phyloP scores from a whole-genome alignment of 2,797 vertebrate species.

The Cynodonichthys magdalenae region DNA sequence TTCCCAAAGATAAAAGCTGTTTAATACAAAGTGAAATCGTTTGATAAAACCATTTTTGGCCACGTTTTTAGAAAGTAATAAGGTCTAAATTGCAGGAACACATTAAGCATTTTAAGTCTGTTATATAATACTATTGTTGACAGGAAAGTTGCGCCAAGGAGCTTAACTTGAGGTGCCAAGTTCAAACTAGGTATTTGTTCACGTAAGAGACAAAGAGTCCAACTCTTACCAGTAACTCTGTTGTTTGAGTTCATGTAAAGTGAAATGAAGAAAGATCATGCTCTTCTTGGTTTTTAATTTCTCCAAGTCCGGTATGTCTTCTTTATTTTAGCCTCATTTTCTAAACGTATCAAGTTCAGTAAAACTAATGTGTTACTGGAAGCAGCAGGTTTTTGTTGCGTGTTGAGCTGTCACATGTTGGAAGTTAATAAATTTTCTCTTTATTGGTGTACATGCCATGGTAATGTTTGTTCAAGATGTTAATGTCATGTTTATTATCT shows the following conservation, averaged over 20 bases:
- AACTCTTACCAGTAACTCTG: no score
- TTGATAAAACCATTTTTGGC: background rate
- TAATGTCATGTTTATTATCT: constrained; percentile 13
- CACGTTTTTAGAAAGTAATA: background rate
- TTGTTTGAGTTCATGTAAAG: no score
- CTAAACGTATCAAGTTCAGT: constrained; percentile 38
- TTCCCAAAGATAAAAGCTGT: background rate
- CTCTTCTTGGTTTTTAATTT: no score
- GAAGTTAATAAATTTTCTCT: constrained; percentile 19
- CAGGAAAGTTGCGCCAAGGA: constrained; percentile 6
- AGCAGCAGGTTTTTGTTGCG: constrained; percentile 26
- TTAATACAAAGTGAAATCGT: background rate
- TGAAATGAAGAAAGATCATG: no score
- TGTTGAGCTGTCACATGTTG: background rate
- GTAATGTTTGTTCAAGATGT: constrained; percentile 26
- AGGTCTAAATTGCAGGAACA: constrained; percentile 21
- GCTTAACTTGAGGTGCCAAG: constrained; percentile 21
- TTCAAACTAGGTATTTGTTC: constrained; percentile 16
- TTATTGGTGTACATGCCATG: constrained; percentile 33
- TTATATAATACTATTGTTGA: constrained; percentile 48
- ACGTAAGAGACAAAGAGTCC: constrained; percentile 1
- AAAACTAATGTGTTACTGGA: constrained; percentile 42
- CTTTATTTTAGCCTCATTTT: constrained; percentile 4
- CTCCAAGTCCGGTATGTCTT: no score
- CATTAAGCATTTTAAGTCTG: constrained; percentile 13